Percentiles rank a stretch among this genome's conserved stretches.
Conservation (phyloP, 1,140 invertebrate species). For the Schlechtendalia chinensis region DNA sequence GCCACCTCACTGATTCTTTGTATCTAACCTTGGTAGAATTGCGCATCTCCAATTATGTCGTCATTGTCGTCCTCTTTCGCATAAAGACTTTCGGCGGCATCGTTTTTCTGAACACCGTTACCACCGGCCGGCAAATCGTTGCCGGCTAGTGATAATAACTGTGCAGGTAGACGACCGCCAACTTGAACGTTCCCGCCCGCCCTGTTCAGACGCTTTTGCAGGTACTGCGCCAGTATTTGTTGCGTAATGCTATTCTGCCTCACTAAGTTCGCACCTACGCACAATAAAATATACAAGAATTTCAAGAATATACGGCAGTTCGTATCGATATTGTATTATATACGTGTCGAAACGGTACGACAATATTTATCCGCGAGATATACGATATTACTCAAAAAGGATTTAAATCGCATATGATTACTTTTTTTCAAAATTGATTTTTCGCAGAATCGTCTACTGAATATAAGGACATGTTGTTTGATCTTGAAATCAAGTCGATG, state of each 20-base stretch:
- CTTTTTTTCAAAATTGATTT: no score
- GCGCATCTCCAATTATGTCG: background rate
- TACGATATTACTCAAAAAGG: no score
- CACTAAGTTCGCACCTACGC: slow-evolving; percentile 59
- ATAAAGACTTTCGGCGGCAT: slow-evolving; percentile 53
- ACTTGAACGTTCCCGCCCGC: slow-evolving; percentile 55
- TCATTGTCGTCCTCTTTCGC: slow-evolving; percentile 5
- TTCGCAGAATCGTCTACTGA: no score
- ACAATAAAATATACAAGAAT: slow-evolving; percentile 36
- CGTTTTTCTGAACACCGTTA: background rate
- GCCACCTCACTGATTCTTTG: no score
- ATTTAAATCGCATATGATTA: no score
- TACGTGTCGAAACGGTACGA: no score
- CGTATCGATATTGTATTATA: background rate
- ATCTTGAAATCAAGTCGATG: no score
- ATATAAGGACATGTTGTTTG: no score
- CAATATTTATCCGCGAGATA: no score
- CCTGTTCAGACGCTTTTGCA: slow-evolving; percentile 62
- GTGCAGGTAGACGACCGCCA: slow-evolving; percentile 50
- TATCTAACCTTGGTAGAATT: slow-evolving; percentile 31
- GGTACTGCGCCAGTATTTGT: slow-evolving; percentile 68
- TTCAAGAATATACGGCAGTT: slow-evolving; percentile 7
- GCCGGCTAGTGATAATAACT: background rate
- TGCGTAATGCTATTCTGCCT: slow-evolving; percentile 70
- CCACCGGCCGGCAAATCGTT: background rate